Conservation (phyloP, 2,888 invertebrate genomes). For the Phaonia tiefii region DNA sequence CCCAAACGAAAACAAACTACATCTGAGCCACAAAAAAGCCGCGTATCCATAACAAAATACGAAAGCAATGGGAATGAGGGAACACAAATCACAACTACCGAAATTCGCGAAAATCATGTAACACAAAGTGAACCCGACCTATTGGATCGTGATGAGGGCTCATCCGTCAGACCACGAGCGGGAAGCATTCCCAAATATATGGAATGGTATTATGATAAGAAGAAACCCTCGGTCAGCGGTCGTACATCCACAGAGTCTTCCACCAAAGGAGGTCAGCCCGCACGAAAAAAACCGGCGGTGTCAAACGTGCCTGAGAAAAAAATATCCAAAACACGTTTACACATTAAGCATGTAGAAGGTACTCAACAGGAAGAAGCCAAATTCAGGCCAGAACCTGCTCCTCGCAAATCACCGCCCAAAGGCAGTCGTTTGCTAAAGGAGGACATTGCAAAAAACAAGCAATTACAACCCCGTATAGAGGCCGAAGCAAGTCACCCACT, state of each 20-base stretch:
- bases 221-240: constrained; percentile 74
- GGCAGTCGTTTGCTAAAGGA: constrained; percentile 78
- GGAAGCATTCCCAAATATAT: constrained; percentile 85
- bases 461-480: constrained; percentile 79
- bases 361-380: constrained; percentile 79
- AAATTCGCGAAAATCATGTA: constrained; percentile 72
- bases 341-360: constrained; percentile 73
- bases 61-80: constrained; percentile 59
- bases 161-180: constrained; percentile 55
- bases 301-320: constrained; percentile 73
- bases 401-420: constrained; percentile 78
- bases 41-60: constrained; percentile 72
- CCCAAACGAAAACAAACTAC: constrained; percentile 72
- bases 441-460: constrained; percentile 83
- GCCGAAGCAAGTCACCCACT: constrained; percentile 86
- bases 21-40: constrained; percentile 76
- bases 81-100: constrained; percentile 63
- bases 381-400: constrained; percentile 81
- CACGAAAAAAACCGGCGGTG: constrained; percentile 67
- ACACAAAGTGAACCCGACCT: constrained; percentile 81
- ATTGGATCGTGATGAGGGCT: constrained; percentile 71
- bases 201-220: constrained; percentile 87
- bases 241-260: constrained; percentile 74
- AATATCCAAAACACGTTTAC: constrained; percentile 74
- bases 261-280: constrained; percentile 70